A percentile compares a stretch with the other conserved stretches of the same genome.
Evolutionary conservation across 2,888 invertebrate species (phyloP).

Genomic region (Archips crataeganus): DNA sequence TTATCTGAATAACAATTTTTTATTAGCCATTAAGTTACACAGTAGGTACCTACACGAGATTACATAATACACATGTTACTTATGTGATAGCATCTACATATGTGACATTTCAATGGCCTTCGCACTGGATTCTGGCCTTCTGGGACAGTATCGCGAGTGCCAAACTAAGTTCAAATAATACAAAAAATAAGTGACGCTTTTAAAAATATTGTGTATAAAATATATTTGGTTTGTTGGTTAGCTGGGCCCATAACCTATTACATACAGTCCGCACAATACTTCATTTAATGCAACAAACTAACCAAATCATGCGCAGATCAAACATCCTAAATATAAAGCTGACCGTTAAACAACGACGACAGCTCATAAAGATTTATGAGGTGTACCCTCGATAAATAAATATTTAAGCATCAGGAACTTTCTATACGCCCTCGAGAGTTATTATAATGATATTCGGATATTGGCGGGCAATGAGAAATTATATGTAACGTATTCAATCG

Average conservation of each 20-base stretch:
- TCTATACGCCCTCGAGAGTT: constrained; percentile 46
- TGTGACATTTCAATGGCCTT: no score
- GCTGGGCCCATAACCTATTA: not conserved
- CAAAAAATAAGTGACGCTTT: no score
- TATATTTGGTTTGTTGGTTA: not conserved
- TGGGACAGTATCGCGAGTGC: no score
- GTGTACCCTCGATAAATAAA: constrained; percentile 47
- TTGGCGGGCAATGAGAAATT: not conserved
- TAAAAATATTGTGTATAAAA: not conserved
- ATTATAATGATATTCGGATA: constrained; percentile 5
- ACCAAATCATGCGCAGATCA: constrained; percentile 13
- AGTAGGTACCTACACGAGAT: no score
- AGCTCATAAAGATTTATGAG: constrained; percentile 53
- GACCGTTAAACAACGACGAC: constrained; percentile 48
- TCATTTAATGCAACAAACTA: constrained; percentile 18
- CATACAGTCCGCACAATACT: not conserved
- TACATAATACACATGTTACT: no score
- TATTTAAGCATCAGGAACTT: constrained; percentile 49
- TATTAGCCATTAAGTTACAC: no score
- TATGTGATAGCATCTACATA: no score
- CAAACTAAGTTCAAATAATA: no score
- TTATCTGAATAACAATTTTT: no score
- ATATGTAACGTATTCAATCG: not conserved
- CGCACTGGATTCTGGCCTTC: no score
- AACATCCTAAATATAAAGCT: constrained; percentile 48